Evolutionary conservation across 30 jellyfish, hydroid and myxozoan species (phyloP).

Genomic region (Aurelia coerulea): DNA sequence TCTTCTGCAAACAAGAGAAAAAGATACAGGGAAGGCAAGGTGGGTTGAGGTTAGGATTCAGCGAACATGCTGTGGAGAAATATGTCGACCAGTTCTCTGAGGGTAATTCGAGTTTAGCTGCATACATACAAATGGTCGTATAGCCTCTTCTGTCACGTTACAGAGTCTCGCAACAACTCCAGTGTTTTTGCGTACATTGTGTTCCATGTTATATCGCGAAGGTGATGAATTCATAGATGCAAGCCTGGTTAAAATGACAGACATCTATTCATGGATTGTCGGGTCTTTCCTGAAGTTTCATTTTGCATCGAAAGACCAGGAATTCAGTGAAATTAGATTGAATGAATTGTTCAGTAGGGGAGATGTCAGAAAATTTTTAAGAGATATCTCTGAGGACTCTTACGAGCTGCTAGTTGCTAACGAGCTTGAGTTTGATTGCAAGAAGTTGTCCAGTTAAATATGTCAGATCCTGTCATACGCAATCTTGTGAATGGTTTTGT

Average conservation of each 20-base stretch:
- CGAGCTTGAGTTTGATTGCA: not conserved
- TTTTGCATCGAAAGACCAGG: slow-evolving; percentile 1
- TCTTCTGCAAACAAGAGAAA: not conserved
- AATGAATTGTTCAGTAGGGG: not conserved
- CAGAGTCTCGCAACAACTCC: not conserved
- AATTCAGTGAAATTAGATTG: not conserved
- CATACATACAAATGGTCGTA: not conserved
- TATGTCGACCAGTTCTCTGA: not conserved
- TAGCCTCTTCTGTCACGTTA: not conserved
- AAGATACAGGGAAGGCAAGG: not conserved
- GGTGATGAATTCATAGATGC: not conserved
- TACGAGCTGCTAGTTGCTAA: not conserved
- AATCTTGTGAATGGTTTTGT: not conserved
- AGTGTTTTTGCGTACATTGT: not conserved
- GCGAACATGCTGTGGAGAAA: not conserved
- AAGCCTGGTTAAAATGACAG: not conserved
- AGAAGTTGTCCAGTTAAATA: not conserved
- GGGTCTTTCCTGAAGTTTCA: not conserved
- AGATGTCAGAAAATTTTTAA: not conserved
- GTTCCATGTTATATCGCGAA: not conserved
- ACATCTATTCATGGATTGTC: not conserved
- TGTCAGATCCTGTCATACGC: not conserved
- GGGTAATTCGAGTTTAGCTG: not conserved
- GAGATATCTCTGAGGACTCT: not conserved
- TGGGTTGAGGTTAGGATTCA: slow-evolving; percentile 7